Evolutionary conservation across 2,888 invertebrate species (phyloP).

Genomic region (Argynnis bischoffii): DNA sequence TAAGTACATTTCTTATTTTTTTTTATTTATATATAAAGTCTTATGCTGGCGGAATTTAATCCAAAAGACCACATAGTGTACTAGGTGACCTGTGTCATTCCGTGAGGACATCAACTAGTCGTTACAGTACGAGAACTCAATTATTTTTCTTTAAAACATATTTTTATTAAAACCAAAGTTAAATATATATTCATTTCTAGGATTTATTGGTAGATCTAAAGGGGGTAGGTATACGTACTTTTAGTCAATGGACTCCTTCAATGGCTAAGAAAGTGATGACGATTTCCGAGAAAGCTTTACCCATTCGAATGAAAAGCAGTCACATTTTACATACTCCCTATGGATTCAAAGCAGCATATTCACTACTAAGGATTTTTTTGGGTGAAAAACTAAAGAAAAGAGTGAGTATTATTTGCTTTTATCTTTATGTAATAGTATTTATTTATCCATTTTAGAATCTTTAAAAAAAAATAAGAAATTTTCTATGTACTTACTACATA

Average conservation of each 20-base stretch:
- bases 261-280: conserved; percentile 81
- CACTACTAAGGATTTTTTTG: conserved; percentile 82
- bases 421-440: background rate
- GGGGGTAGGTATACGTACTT: conserved; percentile 75
- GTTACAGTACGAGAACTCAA: no score
- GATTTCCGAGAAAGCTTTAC: conserved; percentile 82
- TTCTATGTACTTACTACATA: no score
- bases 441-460: background rate
- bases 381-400: conserved; percentile 83
- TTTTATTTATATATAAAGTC: no score
- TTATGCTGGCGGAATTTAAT: no score
- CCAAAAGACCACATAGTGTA: no score
- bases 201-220: conserved; percentile 81
- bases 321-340: conserved; percentile 83
- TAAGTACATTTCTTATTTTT: no score
- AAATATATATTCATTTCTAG: conserved; percentile 42
- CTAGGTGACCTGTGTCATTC: no score
- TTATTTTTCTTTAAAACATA: no score
- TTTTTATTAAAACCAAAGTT: no score
- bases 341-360: conserved; percentile 82
- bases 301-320: conserved; percentile 80
- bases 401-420: conserved; percentile 59
- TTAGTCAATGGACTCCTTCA: conserved; percentile 81
- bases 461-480: no score
- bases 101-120: no score